Conservation (phyloP, 2,113 vertebrate genomes). For the Holacanthus passer region DNA sequence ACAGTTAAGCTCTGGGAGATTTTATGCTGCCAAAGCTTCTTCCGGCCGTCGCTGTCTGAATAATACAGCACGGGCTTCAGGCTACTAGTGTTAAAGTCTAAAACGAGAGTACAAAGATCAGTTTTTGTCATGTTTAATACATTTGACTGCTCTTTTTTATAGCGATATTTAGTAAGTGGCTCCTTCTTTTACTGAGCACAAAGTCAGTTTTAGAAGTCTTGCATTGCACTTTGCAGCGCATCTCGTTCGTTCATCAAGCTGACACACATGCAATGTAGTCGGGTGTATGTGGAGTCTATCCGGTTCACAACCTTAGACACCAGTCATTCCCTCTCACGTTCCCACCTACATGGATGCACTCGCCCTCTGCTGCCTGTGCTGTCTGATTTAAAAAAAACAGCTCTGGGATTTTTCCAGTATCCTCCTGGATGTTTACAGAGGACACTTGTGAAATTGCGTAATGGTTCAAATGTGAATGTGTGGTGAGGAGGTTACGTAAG, state of each 20-base stretch:
- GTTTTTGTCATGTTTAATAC: not conserved
- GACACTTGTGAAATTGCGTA: slow-evolving; percentile 70
- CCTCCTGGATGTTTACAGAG: slow-evolving; percentile 58
- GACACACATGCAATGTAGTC: not conserved
- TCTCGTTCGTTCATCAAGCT: slow-evolving; percentile 1
- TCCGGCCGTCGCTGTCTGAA: not conserved
- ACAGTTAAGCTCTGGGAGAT: not conserved
- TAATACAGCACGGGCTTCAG: slow-evolving; percentile 8
- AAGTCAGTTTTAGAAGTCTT: not conserved
- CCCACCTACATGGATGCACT: slow-evolving; percentile 21
- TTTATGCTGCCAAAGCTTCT: slow-evolving; percentile 6
- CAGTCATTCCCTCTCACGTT: slow-evolving; percentile 17
- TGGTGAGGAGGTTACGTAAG: slow-evolving; percentile 73
- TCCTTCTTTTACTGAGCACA: not conserved
- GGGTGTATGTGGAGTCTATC: not conserved
- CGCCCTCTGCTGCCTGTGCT: slow-evolving; percentile 8
- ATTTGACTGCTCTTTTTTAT: not conserved
- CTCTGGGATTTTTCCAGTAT: slow-evolving; percentile 45
- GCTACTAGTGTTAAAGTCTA: not conserved
- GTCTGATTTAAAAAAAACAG: slow-evolving; percentile 23
- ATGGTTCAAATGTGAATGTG: slow-evolving; percentile 67
- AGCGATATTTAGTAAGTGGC: not conserved
- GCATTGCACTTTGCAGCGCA: too few relatives aligned
- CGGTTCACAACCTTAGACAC: slow-evolving; percentile 21
- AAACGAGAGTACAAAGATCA: not conserved